Conservation (phyloP, 2,113 vertebrate genomes). For the Myrmophylax atrothorax region DNA sequence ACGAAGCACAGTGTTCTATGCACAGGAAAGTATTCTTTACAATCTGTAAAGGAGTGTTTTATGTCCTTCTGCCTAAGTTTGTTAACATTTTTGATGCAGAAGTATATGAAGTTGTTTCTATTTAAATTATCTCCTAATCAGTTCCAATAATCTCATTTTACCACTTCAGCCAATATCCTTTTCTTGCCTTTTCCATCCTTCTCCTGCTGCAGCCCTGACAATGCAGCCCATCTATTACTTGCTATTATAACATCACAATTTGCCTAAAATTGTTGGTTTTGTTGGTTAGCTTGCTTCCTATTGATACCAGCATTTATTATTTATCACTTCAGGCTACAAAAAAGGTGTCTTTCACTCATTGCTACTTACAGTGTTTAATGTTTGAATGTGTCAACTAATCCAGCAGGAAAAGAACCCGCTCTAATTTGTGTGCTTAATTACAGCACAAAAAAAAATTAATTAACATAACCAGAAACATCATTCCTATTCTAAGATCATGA, state of each 20-base stretch:
- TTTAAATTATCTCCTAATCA: background rate
- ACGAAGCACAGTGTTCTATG: background rate
- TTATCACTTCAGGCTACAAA: background rate
- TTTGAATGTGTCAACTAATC: background rate
- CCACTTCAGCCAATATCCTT: background rate
- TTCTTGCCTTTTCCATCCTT: background rate
- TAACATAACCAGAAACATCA: background rate
- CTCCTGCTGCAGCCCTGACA: background rate
- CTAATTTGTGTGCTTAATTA: background rate
- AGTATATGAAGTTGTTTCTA: background rate
- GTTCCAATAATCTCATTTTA: background rate
- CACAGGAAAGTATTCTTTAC: background rate
- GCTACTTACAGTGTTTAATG: background rate
- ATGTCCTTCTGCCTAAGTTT: accelerated
- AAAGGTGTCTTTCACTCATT: background rate
- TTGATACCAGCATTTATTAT: background rate
- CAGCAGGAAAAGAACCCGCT: background rate
- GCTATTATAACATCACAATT: background rate
- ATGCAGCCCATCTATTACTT: background rate
- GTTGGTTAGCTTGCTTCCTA: background rate
- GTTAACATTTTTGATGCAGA: background rate
- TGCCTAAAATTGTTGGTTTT: background rate
- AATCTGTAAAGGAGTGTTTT: background rate
- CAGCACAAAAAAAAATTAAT: background rate
- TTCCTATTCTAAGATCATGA: background rate